Base-by-base conservation (phyloP, 1,140 invertebrate genomes). In the Saccostrea glomerata region DNA sequence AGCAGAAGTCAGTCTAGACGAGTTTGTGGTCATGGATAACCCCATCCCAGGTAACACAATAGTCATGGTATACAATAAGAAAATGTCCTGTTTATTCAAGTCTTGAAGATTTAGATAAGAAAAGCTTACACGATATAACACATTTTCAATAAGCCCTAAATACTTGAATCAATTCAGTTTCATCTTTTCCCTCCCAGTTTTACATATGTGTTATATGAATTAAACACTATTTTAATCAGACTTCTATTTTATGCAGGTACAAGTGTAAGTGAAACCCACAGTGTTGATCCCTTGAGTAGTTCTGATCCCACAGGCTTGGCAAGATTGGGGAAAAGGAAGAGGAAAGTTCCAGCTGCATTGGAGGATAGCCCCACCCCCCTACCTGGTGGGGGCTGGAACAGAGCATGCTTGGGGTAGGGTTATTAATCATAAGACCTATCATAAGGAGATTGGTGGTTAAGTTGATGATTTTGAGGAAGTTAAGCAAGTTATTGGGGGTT, bases 351-450 rank as follows among this genome's bases (percentile, higher is more conserved):
- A 2, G 88, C 92, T 23, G 87, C 88, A 0, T 84, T 92, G 36
- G 94, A 94, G 82, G 92, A 93, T 63, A 90, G 84, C 58, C 89
- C 91, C 12, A 82, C 91, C 40, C 73, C 90, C 17, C 12, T 77
- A 2, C 73, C 89, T 1, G 83, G 86, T 15, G 91, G 90, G 0
- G 92, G 93, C 25, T 94, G 94, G 94, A 88, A 92, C 13, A 90
- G 92, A 55, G 90, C 92, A 36, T 93, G 94, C 47, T 82, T 92
- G 17, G 93, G 93, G 93, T 94, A 90, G 90, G 92, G 86, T 12
- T 83, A 7, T 0, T 30, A 5, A 15, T 25, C 12, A 15, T 17
- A 36, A 0, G 5, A 25, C 2, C n/a, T 20, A 20, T 63, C 17
- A 17, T 63, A 7, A 82, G 15, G 23, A 30, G 25, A 15, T 17